A percentile compares a stretch with the other conserved stretches of the same genome.
Evolutionary conservation across 2,888 invertebrate genomes (phyloP).

Genomic region (Pandemis heparana): DNA sequence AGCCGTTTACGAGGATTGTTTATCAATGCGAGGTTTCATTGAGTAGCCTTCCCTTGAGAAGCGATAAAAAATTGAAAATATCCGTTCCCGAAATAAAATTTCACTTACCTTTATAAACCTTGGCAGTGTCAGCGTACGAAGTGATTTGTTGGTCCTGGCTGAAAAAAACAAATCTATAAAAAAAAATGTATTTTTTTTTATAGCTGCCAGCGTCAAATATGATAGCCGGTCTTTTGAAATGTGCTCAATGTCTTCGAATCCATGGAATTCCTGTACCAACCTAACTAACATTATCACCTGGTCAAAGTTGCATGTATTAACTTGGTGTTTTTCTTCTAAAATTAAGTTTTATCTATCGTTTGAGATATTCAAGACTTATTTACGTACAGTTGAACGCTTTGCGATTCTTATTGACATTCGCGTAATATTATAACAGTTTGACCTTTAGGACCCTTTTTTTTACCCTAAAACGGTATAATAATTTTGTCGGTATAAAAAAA

Average conservation of each 20-base stretch:
- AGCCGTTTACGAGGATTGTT: slow-evolving; percentile 50
- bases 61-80: slow-evolving; percentile 49
- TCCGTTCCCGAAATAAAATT: slow-evolving; percentile 9
- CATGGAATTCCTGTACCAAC: too few species aligned
- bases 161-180: background rate
- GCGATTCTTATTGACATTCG: too few species aligned
- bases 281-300: too few species aligned
- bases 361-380: too few species aligned
- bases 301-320: too few species aligned
- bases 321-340: too few species aligned
- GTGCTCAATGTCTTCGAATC: too few species aligned
- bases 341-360: too few species aligned
- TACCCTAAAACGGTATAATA: background rate
- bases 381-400: too few species aligned
- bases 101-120: slow-evolving; percentile 15
- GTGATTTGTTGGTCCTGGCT: slow-evolving; percentile 13
- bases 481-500: too few species aligned
- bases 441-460: background rate
- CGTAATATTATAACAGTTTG: too few species aligned
- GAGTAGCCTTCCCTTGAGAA: slow-evolving; percentile 70
- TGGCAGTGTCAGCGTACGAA: slow-evolving; percentile 6
- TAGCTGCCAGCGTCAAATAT: background rate
- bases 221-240: too few species aligned
- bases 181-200: background rate
- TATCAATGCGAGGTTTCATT: slow-evolving; percentile 49